Base-by-base conservation (phyloP, 1,140 invertebrate species). In the Lasaia peninsularis region DNA sequence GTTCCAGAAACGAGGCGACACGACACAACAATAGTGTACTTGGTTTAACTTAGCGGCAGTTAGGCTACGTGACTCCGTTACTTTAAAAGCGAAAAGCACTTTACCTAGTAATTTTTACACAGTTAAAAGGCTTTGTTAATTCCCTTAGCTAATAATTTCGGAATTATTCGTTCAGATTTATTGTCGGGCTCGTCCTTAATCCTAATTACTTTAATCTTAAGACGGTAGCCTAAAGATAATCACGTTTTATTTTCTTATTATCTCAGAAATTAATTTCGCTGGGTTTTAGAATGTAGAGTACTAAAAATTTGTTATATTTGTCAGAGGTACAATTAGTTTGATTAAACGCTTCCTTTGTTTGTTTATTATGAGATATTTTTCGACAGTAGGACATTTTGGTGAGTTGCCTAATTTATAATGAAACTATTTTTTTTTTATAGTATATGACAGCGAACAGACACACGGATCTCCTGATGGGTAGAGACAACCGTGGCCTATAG, bases 161-260 rank as follows among this genome's bases (percentile, higher is more conserved):
- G 37, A 44, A 44, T 44, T 44, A 44, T 44, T 18, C 16, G 16
- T 18, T 20, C 40, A 20, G 40, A 48, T 48, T 48, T 48, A 48
- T 48, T 48, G 10, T 48, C 16, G 10, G 40, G 18, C 9, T 48
- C 40, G 40, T 21, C 37, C 8, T 40, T 40, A 18, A 40, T 40
- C 18, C 37, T 40, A 40, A 40, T 40, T 40, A 40, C 37, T 40
- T 40, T 40, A 35, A 40, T 40, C 37, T 40, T 40, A 40, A 40
- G 37, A 40, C 37, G 37, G 16, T 18, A 40, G 37, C 37, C 14
- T 40, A 40, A 40, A 40, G 37, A 40, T 40, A 40, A 40, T 40
- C 37, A 16, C 37, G 37, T 40, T 40, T 40, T 40, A 40, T 40
- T 40, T 40, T 40, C 37, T 18, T 40, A 40, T 40, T 40, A 40